Base-by-base conservation (phyloP, 2,888 invertebrate genomes). In the Trichopria drosophilae region DNA sequence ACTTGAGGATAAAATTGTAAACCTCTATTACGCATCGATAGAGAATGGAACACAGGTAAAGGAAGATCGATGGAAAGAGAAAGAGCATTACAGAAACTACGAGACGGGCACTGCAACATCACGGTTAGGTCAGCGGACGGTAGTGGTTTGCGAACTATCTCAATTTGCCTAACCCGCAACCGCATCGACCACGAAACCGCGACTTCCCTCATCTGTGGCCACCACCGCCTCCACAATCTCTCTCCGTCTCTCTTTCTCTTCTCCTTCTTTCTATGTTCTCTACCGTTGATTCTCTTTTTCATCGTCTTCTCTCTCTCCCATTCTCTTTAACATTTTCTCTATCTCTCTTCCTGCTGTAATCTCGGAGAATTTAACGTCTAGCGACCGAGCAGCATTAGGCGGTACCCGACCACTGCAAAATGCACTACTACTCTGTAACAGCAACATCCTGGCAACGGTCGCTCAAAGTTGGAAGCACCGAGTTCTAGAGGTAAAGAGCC, bases 101-200 rank as follows among this genome's bases (percentile, higher is more conserved):
- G 26, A 9, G 23, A 24, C 32, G n/a, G 23, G 22, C 15, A 29
- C 10, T 18, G 31, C 31, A n/a, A n/a, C n/a, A 22, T 36, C 16
- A 13, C 23, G 62, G 65, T 64, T 63, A 61, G 68, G 68, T 69
- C 67, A 70, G 69, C 66, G 64, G 65, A 60, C 61, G 63, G 59
- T 63, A 53, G 49, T 60, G 70, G 74, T 73, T 73, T 67, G 65
- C 73, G 72, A 74, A 74, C 74, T 74, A 74, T 74, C 73, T 70
- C 69, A 70, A 70, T 70, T 70, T 70, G 68, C 66, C 61, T 60
- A 62, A 60, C 60, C 69, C 68, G 60, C 68, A 68, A 63, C 65
- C 67, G 59, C 67, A 62, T 63, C 67, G 67, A 67, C 68, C 70
- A 58, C 67, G 58, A 68, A 68, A 70, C 69, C 72, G 58, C 66